A percentile compares a stretch with the other conserved stretches of the same genome.
Conservation (phyloP, 2,797 vertebrate species). For the Eidolon dupreanum region DNA sequence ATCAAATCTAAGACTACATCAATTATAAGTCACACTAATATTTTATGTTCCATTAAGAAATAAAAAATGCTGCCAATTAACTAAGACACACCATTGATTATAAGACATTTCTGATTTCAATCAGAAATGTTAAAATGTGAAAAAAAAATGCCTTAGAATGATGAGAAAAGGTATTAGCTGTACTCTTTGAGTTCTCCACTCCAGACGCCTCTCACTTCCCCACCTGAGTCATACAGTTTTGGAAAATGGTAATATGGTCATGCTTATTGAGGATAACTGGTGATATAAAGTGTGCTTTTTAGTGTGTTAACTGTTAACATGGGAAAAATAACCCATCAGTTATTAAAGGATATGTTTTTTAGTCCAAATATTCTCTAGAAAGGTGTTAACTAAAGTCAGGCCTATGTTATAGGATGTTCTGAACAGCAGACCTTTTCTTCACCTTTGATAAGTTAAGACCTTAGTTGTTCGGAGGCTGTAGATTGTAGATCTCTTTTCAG, state of each 20-base stretch:
- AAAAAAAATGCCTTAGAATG: conserved; percentile 37
- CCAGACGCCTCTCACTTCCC: not conserved
- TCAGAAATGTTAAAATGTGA: conserved; percentile 29
- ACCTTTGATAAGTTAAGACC: not conserved
- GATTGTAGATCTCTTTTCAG: not conserved
- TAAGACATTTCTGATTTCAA: conserved; percentile 37
- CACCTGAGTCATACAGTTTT: not conserved
- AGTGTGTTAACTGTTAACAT: not conserved
- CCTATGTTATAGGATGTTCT: not conserved
- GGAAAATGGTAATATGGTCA: not conserved
- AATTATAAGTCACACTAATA: conserved; percentile 13
- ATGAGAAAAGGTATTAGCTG: not conserved
- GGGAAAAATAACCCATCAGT: not conserved
- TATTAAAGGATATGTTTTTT: not conserved
- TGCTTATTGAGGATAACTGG: not conserved
- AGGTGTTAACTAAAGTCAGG: not conserved
- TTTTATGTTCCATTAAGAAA: conserved; percentile 70
- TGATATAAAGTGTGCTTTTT: not conserved
- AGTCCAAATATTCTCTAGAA: not conserved
- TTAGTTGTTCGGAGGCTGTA: not conserved
- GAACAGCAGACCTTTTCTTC: not conserved
- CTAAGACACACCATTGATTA: conserved; percentile 1
- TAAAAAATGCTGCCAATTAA: conserved; percentile 59
- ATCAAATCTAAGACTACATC: conserved; percentile 53
- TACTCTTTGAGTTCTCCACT: not conserved